Evolutionary conservation across 1,140 invertebrate genomes (phyloP).

Genomic region (Drosophila elegans): DNA sequence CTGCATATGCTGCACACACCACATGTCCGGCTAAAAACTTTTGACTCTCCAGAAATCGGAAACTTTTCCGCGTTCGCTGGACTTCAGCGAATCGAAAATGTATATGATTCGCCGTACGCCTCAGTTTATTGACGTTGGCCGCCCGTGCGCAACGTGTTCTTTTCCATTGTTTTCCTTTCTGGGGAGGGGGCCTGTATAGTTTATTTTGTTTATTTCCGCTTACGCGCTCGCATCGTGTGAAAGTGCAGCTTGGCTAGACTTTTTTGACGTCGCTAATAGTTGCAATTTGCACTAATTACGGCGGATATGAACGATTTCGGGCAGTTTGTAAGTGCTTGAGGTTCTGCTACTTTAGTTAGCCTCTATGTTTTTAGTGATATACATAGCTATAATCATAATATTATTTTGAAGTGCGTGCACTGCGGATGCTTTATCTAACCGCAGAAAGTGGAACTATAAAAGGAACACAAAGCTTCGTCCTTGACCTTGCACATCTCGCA

Average conservation of each 20-base stretch:
- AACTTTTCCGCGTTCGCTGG: conserved; percentile 12
- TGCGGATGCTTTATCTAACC: conserved; percentile 75
- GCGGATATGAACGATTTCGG: conserved; percentile 42
- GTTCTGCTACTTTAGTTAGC: neutral
- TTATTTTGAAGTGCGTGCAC: conserved; percentile 4
- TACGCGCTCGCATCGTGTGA: conserved; percentile 57
- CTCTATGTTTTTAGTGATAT: neutral
- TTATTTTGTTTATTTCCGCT: conserved; percentile 40
- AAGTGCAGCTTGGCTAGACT: conserved; percentile 58
- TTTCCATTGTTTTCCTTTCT: conserved; percentile 21
- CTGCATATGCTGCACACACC: conserved; percentile 74
- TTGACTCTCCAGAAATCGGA: conserved; percentile 29
- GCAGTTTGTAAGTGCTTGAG: conserved; percentile 56
- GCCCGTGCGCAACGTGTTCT: conserved; percentile 69
- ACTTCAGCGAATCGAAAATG: conserved; percentile 59
- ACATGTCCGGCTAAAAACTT: conserved; percentile 41
- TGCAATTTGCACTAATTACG: conserved; percentile 46
- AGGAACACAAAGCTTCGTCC: conserved; percentile 65
- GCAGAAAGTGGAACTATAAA: conserved; percentile 42
- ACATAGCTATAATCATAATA: neutral
- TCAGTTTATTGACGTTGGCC: conserved; percentile 64
- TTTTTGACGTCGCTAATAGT: conserved; percentile 28
- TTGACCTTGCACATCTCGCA: conserved; percentile 72
- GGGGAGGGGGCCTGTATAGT: conserved; percentile 8
- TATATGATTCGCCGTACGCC: conserved; percentile 43